A percentile compares a stretch with the other conserved stretches of the same genome.
These are phyloP conservation scores for Heliconius ethilla DNA, from an alignment of 2,888 invertebrate genomes.

Conservation along the genomic window DNA sequence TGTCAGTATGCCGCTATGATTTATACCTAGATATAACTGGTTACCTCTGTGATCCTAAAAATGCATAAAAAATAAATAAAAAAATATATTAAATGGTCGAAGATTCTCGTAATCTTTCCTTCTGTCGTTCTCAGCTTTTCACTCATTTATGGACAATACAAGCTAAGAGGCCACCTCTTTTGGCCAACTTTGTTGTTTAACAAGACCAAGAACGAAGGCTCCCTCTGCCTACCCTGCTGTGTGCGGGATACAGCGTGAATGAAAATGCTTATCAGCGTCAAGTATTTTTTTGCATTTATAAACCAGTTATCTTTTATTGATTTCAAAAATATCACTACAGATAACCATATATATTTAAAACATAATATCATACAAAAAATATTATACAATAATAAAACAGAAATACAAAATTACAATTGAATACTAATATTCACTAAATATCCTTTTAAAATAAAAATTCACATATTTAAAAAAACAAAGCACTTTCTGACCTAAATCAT, in stretches of 20 bases:
- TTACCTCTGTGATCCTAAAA: slow-evolving; percentile 94
- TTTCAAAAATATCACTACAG: neutral
- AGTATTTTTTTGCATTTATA: too few relatives aligned
- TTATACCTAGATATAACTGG: slow-evolving; percentile 96
- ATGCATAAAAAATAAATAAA: neutral
- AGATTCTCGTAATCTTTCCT: too few relatives aligned
- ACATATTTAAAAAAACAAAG: neutral
- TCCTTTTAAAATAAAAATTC: neutral
- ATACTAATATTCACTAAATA: neutral
- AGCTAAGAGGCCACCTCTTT: too few relatives aligned
- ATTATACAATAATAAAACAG: neutral
- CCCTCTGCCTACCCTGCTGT: too few relatives aligned
- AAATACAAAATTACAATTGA: neutral
- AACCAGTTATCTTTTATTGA: neutral
- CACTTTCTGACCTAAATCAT: slow-evolving; percentile 14
- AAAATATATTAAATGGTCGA: neutral
- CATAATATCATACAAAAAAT: neutral
- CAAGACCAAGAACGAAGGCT: neutral
- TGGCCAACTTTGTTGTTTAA: neutral
- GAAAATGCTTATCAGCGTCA: too few relatives aligned
- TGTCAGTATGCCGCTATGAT: slow-evolving; percentile 96
- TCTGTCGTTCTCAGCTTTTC: too few relatives aligned
- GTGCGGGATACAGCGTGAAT: too few relatives aligned
- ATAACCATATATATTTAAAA: too few relatives aligned
- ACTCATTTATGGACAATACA: neutral